Base-by-base conservation (phyloP, 2,113 vertebrate species). In the Pelvicachromis taeniatus region DNA sequence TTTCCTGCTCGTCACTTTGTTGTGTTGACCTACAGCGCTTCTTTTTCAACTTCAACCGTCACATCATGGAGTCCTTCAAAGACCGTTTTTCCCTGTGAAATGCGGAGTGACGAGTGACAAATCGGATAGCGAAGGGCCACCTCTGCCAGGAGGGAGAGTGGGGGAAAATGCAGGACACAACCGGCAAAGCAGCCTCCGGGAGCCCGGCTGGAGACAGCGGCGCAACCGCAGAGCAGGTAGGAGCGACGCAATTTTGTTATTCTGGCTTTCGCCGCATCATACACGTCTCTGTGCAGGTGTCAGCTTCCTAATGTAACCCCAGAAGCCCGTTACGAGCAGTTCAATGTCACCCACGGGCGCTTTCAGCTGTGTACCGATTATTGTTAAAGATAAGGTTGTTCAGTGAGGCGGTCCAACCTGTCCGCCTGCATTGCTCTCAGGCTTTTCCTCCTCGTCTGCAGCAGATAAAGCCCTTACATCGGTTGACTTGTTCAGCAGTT, bases 101-200 rank as follows among this genome's bases (percentile, higher is more conserved):
- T 89, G 87, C 21, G 73, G 79, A 68, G 7, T 40, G 59, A 59
- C 55, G 81, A 84, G 40, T 50, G 85, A 83, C 65, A 16, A 5
- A 78, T 40, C n/a, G 31, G 80, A 11, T 40, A 58, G 33, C 61
- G 83, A 93, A 40, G 38, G 42, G 2, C n/a, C 58, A 54, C 85
- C 83, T 54, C 63, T 78, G 29, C 42, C 50, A 40, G 42, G 14
- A 23, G 23, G 23, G 40, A 11, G 42, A 21, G 11, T 31, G 13
- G 78, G 88, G 50, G 42, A 80, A 95, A 92, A 96, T 96, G 96
- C 91, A 87, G 87, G 91, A 89, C 82, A 50, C 90, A 31, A 83
- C 91, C 87, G 85, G 87, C 70, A 94, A 87, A 80, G 68, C 87
- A 21, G 87, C 89, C 50, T 45, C 83, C 48, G 91, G 78, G 61